phyloP scores from a whole-genome alignment of 2,113 vertebrate genomes.

The Microcebus lehilahytsara region DNA sequence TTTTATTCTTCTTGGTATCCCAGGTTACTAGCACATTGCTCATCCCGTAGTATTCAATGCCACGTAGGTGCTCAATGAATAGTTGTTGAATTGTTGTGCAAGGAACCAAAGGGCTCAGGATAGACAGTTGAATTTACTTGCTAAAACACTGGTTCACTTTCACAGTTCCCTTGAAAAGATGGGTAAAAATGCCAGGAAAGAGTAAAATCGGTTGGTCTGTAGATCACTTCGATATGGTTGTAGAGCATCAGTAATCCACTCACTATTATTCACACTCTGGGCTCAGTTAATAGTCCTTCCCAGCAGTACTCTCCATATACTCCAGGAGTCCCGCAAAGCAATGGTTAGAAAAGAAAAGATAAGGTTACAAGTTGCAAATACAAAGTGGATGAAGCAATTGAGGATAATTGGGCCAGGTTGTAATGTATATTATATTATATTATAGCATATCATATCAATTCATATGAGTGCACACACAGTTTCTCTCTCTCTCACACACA shows the following conservation, averaged over 20 bases:
- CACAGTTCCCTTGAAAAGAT: neutral
- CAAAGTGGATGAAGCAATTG: neutral
- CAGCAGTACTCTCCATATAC: neutral
- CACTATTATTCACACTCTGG: neutral
- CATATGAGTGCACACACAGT: neutral
- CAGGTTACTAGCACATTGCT: neutral
- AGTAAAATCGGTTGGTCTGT: neutral
- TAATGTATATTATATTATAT: neutral
- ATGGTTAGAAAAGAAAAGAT: neutral
- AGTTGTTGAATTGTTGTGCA: neutral
- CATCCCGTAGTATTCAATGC: neutral
- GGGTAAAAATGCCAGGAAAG: neutral
- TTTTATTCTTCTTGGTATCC: neutral
- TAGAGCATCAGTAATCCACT: neutral
- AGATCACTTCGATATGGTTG: neutral
- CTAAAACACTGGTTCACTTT: neutral
- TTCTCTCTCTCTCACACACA: neutral
- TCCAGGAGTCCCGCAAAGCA: neutral
- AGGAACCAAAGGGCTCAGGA: neutral
- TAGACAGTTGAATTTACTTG: neutral
- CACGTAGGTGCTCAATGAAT: neutral
- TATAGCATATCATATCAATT: neutral
- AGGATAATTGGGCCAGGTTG: neutral
- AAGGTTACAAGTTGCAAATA: neutral
- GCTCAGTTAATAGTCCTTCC: neutral